Evolutionary conservation across 2,113 vertebrate genomes (phyloP).

Genomic region (Eulemur rufifrons): DNA sequence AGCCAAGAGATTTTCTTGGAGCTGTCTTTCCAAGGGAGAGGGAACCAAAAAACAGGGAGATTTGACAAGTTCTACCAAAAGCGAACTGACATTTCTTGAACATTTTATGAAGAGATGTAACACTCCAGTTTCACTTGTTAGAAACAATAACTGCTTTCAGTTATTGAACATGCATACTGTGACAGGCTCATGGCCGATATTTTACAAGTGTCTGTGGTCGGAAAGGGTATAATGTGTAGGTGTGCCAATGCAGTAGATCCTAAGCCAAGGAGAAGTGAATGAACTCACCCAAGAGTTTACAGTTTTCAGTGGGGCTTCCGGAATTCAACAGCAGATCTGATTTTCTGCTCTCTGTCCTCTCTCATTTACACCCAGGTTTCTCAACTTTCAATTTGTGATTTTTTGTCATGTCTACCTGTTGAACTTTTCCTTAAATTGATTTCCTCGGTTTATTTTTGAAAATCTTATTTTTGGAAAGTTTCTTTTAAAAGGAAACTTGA

Average conservation of each 20-base stretch:
- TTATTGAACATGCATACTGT: background rate
- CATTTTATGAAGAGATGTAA: background rate
- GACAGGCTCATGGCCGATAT: background rate
- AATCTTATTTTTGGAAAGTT: background rate
- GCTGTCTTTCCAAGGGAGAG: too few relatives aligned
- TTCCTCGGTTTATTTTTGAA: background rate
- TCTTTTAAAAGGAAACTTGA: background rate
- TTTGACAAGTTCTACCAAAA: background rate
- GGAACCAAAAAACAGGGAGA: background rate
- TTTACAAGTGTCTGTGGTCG: background rate
- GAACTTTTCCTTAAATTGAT: background rate
- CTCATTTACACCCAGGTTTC: background rate
- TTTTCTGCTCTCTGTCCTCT: background rate
- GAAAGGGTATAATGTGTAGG: rapidly evolving
- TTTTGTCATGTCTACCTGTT: background rate
- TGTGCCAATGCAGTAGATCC: background rate
- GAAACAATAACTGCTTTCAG: background rate
- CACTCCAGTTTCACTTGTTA: background rate
- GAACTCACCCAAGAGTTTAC: too few relatives aligned
- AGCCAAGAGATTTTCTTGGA: background rate
- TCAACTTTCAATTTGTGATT: background rate
- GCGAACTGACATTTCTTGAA: background rate
- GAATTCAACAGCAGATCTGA: background rate
- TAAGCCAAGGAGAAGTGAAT: too few relatives aligned
- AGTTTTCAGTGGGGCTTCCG: background rate